Percentiles rank a stretch among this genome's conserved stretches.
Conservation (phyloP, 2,113 vertebrate genomes). For the Pangasianodon gigas region DNA sequence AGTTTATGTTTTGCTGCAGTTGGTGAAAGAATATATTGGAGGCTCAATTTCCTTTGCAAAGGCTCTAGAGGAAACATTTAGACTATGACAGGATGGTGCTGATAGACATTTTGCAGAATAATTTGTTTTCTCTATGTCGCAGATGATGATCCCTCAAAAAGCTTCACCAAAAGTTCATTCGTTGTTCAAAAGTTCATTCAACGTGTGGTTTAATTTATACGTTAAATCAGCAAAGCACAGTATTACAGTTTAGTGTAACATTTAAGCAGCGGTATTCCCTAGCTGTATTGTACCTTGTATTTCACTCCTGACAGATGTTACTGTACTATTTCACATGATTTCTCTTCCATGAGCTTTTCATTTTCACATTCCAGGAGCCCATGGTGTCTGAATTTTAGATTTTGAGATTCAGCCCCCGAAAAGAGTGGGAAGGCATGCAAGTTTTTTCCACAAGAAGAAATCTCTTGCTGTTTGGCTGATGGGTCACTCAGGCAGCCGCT, state of each 20-base stretch:
- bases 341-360: slow-evolving; percentile 9
- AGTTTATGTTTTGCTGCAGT: not conserved
- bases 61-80: slow-evolving; percentile 38
- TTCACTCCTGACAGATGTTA: slow-evolving; percentile 29
- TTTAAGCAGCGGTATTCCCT: not conserved
- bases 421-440: slow-evolving; percentile 37
- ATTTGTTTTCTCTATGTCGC: not conserved
- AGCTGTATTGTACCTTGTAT: not conserved
- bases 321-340: slow-evolving; percentile 12
- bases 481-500: slow-evolving; percentile 50
- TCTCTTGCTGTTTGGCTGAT: slow-evolving; percentile 49
- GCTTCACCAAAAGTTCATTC: not conserved
- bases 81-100: slow-evolving; percentile 14
- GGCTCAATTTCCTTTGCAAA: no score
- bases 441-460: slow-evolving; percentile 45
- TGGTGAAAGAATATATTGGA: not conserved
- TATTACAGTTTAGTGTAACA: not conserved
- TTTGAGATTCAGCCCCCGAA: slow-evolving; percentile 49
- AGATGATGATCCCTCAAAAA: not conserved
- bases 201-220: not conserved
- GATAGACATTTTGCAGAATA: slow-evolving; percentile 12
- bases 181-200: not conserved
- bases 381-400: slow-evolving; percentile 15
- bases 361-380: slow-evolving; percentile 20
- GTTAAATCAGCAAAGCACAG: not conserved